phyloP scores from a whole-genome alignment of 1,140 invertebrate genomes.

The Diplogasteroides magnus region DNA sequence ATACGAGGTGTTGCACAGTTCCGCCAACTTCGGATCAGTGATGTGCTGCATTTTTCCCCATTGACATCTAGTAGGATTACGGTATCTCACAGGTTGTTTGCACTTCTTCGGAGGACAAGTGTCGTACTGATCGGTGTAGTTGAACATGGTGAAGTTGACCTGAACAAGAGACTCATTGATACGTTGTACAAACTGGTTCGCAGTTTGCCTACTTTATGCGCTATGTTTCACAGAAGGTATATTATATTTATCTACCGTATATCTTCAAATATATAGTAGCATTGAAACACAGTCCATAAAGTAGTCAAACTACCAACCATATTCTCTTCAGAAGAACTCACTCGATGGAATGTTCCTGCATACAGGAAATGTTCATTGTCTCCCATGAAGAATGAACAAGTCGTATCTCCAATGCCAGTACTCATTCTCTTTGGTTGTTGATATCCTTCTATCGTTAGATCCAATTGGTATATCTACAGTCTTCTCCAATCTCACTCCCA shows the following conservation, averaged over 20 bases:
- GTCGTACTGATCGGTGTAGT: conserved; percentile 6
- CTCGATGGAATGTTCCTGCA: conserved; percentile 39
- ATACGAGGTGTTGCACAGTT: conserved; percentile 36
- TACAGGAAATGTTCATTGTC: conserved; percentile 38
- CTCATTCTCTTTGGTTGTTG: conserved; percentile 28
- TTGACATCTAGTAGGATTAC: too few species aligned
- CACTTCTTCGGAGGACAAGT: conserved; percentile 39
- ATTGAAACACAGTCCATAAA: too few species aligned
- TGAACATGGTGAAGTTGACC: conserved; percentile 12
- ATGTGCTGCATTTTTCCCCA: conserved; percentile 2
- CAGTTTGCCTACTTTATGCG: too few species aligned
- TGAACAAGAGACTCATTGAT: too few species aligned
- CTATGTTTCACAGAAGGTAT: too few species aligned
- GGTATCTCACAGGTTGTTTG: too few species aligned
- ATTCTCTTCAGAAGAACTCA: conserved; percentile 12
- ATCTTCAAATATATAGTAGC: too few species aligned
- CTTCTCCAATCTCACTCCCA: conserved; percentile 2
- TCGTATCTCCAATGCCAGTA: conserved; percentile 32
- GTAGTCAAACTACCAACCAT: conserved; percentile 7
- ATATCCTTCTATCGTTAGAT: conserved; percentile 25
- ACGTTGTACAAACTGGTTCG: conserved; percentile 9
- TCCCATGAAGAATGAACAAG: conserved; percentile 38
- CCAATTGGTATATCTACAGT: conserved; percentile 39
- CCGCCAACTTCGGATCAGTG: conserved; percentile 19
- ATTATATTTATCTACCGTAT: too few species aligned